A percentile compares a stretch with the other conserved stretches of the same genome.
Evolutionary conservation across 2,113 vertebrate genomes (phyloP).

Genomic region (Pterocles gutturalis): DNA sequence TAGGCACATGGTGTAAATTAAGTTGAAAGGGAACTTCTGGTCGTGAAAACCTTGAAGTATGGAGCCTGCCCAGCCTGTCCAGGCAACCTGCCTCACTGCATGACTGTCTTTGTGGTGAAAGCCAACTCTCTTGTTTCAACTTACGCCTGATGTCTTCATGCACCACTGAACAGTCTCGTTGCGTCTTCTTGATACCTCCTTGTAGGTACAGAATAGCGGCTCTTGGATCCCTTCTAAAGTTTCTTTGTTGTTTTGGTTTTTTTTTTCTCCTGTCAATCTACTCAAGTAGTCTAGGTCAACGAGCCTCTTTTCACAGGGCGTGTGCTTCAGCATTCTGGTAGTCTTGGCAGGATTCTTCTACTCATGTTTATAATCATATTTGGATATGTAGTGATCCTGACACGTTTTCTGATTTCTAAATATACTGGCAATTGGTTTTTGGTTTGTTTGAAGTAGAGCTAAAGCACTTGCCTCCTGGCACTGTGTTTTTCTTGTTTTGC

Average conservation of each 20-base stretch:
- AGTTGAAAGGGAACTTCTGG: background rate
- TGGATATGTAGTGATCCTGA: background rate
- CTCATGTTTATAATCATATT: background rate
- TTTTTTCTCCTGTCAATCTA: background rate
- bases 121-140: background rate
- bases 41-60: background rate
- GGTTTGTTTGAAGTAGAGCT: background rate
- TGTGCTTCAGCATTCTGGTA: background rate
- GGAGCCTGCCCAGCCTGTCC: background rate
- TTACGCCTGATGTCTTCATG: background rate
- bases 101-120: background rate
- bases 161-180: background rate
- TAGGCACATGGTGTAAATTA: background rate
- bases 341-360: background rate
- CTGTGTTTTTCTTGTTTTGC: background rate
- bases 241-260: background rate
- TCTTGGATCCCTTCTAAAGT: background rate
- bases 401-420: background rate
- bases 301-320: background rate
- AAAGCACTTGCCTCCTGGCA: background rate
- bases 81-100: background rate
- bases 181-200: background rate
- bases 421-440: background rate
- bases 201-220: background rate
- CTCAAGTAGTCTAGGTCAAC: background rate